These are phyloP conservation scores for Eilema caniola DNA, from an alignment of 2,888 invertebrate genomes.

Conservation along the genomic window DNA sequence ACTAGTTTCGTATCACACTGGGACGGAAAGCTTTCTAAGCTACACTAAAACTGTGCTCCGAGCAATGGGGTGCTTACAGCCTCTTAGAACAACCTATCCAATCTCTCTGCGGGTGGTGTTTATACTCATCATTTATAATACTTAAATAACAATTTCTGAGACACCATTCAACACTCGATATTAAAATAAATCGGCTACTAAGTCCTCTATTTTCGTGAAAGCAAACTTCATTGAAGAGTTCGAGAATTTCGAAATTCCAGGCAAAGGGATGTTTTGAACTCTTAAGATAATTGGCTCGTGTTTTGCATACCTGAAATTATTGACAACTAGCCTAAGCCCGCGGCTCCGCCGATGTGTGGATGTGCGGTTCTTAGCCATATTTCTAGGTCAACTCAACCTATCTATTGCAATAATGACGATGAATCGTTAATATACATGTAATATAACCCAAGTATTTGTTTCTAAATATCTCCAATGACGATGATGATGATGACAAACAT, in stretches of 20 bases:
- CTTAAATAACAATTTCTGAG: constrained; percentile 35
- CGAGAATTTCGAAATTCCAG: background rate
- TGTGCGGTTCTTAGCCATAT: too few species aligned
- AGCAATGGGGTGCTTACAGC: constrained; percentile 16
- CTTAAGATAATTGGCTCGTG: background rate
- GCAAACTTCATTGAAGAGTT: constrained; percentile 24
- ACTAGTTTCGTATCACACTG: background rate
- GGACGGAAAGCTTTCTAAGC: background rate
- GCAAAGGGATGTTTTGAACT: constrained; percentile 4
- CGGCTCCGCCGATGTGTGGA: too few species aligned
- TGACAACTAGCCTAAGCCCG: background rate
- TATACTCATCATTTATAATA: constrained; percentile 34
- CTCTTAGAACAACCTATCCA: constrained; percentile 16
- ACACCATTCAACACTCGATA: constrained; percentile 26
- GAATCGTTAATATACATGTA: too few species aligned
- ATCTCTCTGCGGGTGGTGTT: background rate
- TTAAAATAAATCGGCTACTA: constrained; percentile 31
- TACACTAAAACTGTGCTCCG: background rate
- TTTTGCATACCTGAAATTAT: background rate
- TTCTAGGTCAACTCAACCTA: too few species aligned
- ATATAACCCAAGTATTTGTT: too few species aligned
- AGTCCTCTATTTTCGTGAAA: constrained; percentile 18
- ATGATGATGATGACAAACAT: too few species aligned
- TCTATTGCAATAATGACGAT: too few species aligned
- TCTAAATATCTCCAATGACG: too few species aligned